These are phyloP conservation scores for Drosophila pseudotakahashii DNA, from an alignment of 2,888 invertebrate genomes.

Conservation along the genomic window DNA sequence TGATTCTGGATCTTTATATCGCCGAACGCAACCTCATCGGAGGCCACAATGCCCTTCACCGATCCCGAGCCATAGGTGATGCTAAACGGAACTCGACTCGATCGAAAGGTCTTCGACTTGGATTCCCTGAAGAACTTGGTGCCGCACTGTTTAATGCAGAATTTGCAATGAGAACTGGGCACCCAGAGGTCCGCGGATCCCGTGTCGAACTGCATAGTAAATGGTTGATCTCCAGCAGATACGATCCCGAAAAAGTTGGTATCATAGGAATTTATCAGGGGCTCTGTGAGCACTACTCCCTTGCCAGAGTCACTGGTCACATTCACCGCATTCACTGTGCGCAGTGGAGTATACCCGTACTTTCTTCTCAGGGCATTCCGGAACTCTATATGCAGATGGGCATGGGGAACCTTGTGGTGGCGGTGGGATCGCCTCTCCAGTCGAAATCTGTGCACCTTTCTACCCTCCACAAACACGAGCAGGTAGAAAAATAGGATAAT, in stretches of 20 bases:
- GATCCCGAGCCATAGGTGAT: slow-evolving; percentile 33
- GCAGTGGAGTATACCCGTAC: slow-evolving; percentile 13
- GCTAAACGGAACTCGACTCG: background rate
- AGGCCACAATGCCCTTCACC: slow-evolving; percentile 17
- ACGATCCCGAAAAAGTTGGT: slow-evolving; percentile 26
- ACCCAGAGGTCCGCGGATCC: slow-evolving; percentile 37
- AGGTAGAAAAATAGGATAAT: slow-evolving; percentile 18
- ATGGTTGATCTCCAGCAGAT: slow-evolving; percentile 16
- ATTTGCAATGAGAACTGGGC: slow-evolving; percentile 21
- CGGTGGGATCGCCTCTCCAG: slow-evolving; percentile 10
- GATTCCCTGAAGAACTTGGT: slow-evolving; percentile 7
- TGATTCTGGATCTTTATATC: slow-evolving; percentile 20
- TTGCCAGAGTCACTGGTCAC: background rate
- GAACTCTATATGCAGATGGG: slow-evolving; percentile 1
- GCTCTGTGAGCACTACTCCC: background rate
- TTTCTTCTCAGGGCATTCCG: slow-evolving; percentile 21
- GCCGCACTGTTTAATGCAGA: slow-evolving; percentile 19
- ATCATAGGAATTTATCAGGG: slow-evolving; percentile 28
- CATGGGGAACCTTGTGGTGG: slow-evolving; percentile 18
- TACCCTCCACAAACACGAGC: background rate
- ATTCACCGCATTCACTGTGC: slow-evolving; percentile 4
- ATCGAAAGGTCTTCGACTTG: slow-evolving; percentile 14
- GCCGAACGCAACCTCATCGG: slow-evolving; percentile 14
- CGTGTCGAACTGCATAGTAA: slow-evolving; percentile 35
- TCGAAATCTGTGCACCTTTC: slow-evolving; percentile 15